Base-by-base conservation (phyloP, 2,888 invertebrate genomes). In the Agonopterix arenella region DNA sequence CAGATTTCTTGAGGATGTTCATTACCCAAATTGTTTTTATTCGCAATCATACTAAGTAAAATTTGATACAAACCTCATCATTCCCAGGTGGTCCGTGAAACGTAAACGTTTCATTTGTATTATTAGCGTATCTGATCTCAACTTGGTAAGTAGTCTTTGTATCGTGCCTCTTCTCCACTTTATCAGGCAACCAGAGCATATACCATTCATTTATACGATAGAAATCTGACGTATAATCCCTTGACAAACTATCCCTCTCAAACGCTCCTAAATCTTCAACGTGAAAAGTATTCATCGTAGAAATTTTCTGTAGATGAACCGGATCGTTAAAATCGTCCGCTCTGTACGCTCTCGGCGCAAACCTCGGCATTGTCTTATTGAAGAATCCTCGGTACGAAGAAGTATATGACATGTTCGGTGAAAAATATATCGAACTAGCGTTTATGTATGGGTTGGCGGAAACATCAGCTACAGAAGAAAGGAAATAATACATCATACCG, bases 401-500 rank as follows among this genome's bases (percentile, higher is more conserved):
- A 0, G 98, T 95, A 69, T 98, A 99, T 0, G 97, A 97, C 86
- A 94, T 94, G 68, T 98, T 97, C 0, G 97, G 97, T 2, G 98
- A 93, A 73, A 98, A 99, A 76, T 98, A 98, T 57, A 98, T 92
- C 0, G 97, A 94, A 76, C 97, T 97, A 49, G 97, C 96, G 72
- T 98, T 98, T 57, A 98, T 95, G 61, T 95, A 94, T 0, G 95
- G 95, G 81, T 97, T 98, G 0, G 98, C 92, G 0, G 98, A 95
- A 0, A 99, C 96, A 77, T 99, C 98, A 0, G 99, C 98, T 0
- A 98, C 96, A 0, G 97, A 95, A 0, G 98, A 98, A 44, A 98
- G 85, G 73, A 98, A 97, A 70, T 97, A 97, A 73, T 98, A 98
- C 97, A 98, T 97, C 94, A 99, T 96, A 49, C 98, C 98, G 0